A percentile compares a stretch with the other conserved stretches of the same genome.
Evolutionary conservation across 2,888 invertebrate genomes (phyloP).

Genomic region (Podabrus alpinus): DNA sequence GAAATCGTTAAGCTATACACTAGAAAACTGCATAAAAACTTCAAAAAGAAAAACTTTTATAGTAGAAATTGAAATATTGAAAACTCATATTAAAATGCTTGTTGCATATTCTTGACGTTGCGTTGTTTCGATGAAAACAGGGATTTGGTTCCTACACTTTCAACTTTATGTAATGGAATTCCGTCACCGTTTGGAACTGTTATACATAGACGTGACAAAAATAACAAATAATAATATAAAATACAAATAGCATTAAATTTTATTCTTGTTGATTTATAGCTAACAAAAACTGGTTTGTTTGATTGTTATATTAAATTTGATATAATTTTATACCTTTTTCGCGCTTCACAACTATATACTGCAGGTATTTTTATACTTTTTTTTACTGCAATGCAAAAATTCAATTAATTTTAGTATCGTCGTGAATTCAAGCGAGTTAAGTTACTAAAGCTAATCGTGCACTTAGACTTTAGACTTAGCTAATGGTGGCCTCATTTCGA

Average conservation of each 20-base stretch:
- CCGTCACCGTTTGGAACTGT: conserved; percentile 25
- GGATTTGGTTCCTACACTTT: conserved; percentile 20
- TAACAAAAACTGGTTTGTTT: neutral
- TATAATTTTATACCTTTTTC: neutral
- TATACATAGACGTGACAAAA: conserved; percentile 26
- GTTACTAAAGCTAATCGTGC: neutral
- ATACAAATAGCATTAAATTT: conserved; percentile 1
- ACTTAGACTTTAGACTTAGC: neutral
- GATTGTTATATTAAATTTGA: neutral
- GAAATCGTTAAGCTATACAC: neutral
- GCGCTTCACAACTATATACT: neutral
- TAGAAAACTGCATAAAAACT: neutral
- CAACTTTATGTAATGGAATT: conserved; percentile 25
- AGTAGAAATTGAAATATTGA: neutral
- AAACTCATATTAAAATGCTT: conserved; percentile 2
- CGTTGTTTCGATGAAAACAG: conserved; percentile 20
- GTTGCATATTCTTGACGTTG: conserved; percentile 12
- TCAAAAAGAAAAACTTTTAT: neutral
- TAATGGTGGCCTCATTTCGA: neutral
- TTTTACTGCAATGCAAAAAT: neutral
- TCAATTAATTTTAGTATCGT: neutral
- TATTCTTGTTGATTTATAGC: conserved; percentile 4
- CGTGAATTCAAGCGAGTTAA: neutral
- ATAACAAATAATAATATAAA: conserved; percentile 9
- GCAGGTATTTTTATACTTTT: neutral